Evolutionary conservation across 2,888 invertebrate species (phyloP), one percentile per base, ranked within the genome.

Genomic region (Dasysyrphus albostriatus): DNA sequence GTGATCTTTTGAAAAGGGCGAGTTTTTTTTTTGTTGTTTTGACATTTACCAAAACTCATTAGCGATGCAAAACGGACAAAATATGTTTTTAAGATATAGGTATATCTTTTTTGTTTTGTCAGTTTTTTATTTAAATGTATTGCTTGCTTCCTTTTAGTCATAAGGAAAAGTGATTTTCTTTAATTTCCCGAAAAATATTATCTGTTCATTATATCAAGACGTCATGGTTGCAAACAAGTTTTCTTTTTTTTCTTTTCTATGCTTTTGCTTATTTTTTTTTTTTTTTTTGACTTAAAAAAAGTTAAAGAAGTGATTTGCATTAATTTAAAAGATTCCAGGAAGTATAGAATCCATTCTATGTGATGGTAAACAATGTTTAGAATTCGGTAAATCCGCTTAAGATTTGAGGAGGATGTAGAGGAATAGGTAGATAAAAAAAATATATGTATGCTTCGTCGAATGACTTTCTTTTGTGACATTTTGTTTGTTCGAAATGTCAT

Each of bases 231-330:
- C 16, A 39, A 63, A 49, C 5, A 32, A 32, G 32, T 32, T 3
- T 24, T 32, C 32, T 32, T 6, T 12, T 6, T 9, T 54, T 49
- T 69, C 5, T 59, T 56, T 75, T 42, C 44, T 32, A 42, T 24
- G 3, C 61, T 10, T 34, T 12, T 32, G n/a, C 29, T 8, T 61
- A 72, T 76, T 73, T 73, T 42, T 58, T 72, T 84, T 76, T 73
- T 73, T 42, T 58, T 72, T 84, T 80, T 37, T 1, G 37, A 83
- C 58, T 59, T 63, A 58, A 58, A 72, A 58, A 58, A 72, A 84
- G 67, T 75, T 76, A 37, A 59, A 70, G 75, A 65, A 75, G 75
- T 79, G 77, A 85, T 85, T 85, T 85, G 73, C 85, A 77, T 85
- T 81, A 74, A 73, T 77, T 49, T 63, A 19, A 54, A 59, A 67